Evolutionary conservation across 2,888 invertebrate species (phyloP).

Genomic region (Acleris sparsana): DNA sequence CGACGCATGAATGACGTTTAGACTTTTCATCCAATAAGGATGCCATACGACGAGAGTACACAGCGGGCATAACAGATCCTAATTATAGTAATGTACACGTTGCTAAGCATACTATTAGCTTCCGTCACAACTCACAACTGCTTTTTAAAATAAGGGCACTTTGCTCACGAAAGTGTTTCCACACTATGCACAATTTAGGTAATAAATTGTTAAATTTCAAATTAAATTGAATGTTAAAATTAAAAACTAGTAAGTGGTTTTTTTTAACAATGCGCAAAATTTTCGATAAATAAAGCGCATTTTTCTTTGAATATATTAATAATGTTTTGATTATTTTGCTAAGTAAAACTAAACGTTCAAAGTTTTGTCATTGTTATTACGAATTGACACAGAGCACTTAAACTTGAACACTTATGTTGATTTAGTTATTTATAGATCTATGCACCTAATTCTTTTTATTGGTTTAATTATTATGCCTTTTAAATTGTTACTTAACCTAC

Average conservation of each 20-base stretch:
- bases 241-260: neutral
- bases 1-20: no score
- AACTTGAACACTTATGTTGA: neutral
- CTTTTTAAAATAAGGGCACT: slow-evolving; percentile 12
- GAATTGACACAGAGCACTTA: neutral
- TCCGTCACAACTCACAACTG: slow-evolving; percentile 16
- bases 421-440: slow-evolving; percentile 6
- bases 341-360: neutral
- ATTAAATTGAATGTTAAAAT: neutral
- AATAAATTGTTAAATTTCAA: slow-evolving; percentile 18
- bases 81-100: slow-evolving; percentile 19
- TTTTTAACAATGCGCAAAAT: no score
- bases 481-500: slow-evolving; percentile 36
- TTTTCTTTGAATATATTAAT: slow-evolving; percentile 1
- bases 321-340: neutral
- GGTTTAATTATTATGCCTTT: slow-evolving; percentile 28
- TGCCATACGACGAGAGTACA: neutral
- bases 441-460: slow-evolving; percentile 18
- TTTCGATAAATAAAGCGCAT: neutral
- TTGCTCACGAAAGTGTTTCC: slow-evolving; percentile 4
- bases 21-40: neutral
- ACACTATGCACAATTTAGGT: no score
- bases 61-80: slow-evolving; percentile 8
- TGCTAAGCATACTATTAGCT: slow-evolving; percentile 18
- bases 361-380: neutral